phyloP scores from a whole-genome alignment of 2,113 vertebrate species.

The Upupa epops region DNA sequence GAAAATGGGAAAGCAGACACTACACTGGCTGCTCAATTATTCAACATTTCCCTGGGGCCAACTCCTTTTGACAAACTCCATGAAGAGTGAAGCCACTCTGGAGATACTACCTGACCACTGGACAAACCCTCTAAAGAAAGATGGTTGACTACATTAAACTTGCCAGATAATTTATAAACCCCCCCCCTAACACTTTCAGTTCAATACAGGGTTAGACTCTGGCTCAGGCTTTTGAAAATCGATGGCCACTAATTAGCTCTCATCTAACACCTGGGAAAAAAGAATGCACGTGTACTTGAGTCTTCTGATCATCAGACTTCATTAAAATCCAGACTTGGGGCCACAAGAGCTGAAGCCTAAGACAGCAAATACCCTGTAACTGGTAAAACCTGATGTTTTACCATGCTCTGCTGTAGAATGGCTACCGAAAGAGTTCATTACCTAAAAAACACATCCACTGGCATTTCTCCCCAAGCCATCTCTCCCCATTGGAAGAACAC shows the following conservation, averaged over 20 bases:
- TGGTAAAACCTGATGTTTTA: background rate
- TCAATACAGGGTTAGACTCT: slow-evolving; percentile 23
- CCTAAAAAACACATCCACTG: background rate
- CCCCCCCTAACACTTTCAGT: background rate
- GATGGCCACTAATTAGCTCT: slow-evolving; percentile 47
- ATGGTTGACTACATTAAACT: slow-evolving; percentile 3
- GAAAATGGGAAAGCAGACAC: background rate
- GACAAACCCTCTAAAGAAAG: background rate
- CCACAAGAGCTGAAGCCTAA: background rate
- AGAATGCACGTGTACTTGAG: background rate
- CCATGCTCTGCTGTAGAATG: background rate
- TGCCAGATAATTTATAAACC: slow-evolving; percentile 12
- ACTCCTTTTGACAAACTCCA: background rate
- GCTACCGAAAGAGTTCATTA: background rate
- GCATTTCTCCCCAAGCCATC: background rate
- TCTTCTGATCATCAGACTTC: background rate
- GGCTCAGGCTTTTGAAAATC: slow-evolving; percentile 40
- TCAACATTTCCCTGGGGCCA: background rate
- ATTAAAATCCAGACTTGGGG: slow-evolving; percentile 31
- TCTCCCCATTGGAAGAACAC: background rate
- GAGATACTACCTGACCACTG: background rate
- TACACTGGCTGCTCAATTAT: background rate
- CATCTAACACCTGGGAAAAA: slow-evolving; percentile 6
- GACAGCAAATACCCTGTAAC: background rate
- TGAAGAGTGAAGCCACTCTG: background rate